These are phyloP conservation scores for Onchidella celtica DNA, from an alignment of 2,888 invertebrate species.

Conservation along the genomic window DNA sequence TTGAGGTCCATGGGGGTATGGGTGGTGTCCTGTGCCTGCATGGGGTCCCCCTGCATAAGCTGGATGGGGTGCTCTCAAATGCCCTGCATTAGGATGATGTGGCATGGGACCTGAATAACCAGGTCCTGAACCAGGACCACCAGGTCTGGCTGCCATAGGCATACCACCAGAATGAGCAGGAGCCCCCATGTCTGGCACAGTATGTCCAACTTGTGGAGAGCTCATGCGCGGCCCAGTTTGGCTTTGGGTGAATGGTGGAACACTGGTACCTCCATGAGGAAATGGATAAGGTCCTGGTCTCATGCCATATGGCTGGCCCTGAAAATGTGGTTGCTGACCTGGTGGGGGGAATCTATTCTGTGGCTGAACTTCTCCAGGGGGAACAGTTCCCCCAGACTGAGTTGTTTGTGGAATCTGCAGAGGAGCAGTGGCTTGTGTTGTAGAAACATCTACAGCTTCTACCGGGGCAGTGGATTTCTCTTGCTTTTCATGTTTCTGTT, in stretches of 20 bases:
- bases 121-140: conserved; percentile 22
- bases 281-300: background rate
- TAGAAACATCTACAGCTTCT: background rate
- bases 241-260: too few relatives aligned
- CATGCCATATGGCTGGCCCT: conserved; percentile 7
- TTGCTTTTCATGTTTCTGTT: conserved; percentile 7
- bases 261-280: background rate
- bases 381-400: background rate
- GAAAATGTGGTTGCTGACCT: conserved; percentile 40
- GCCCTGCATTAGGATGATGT: background rate
- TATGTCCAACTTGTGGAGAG: background rate
- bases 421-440: background rate
- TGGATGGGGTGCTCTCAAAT: conserved; percentile 44
- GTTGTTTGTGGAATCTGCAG: background rate
- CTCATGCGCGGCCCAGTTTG: background rate
- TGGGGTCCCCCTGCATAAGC: conserved; percentile 41
- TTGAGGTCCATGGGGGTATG: conserved; percentile 23
- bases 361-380: background rate
- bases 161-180: background rate
- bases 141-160: too few relatives aligned
- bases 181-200: background rate
- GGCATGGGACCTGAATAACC: conserved; percentile 38
- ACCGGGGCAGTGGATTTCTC: background rate
- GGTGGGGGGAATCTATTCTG: conserved; percentile 5
- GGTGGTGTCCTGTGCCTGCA: background rate